Conservation (phyloP, 2,113 vertebrate species). For the Planiliza haematocheilus region DNA sequence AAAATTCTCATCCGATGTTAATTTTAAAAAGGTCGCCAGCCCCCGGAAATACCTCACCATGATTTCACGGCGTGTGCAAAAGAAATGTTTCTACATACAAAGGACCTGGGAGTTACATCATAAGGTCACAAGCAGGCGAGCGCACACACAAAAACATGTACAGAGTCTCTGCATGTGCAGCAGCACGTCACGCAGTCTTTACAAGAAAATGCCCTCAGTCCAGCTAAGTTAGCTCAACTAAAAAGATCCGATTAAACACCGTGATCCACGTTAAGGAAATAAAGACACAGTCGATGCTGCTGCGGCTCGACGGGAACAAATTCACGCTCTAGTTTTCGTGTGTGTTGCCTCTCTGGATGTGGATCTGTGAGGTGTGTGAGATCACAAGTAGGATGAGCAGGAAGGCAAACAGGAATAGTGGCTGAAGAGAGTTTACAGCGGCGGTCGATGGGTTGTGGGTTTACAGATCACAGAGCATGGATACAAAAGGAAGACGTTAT, state of each 20-base stretch:
- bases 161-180: conserved; percentile 40
- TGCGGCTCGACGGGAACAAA: conserved; percentile 19
- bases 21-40: conserved; percentile 39
- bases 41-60: conserved; percentile 37
- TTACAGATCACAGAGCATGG: conserved; percentile 28
- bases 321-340: not conserved
- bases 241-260: conserved; percentile 45
- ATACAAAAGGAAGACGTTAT: conserved; percentile 65
- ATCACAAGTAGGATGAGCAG: conserved; percentile 6
- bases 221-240: conserved; percentile 58
- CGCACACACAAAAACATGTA: not conserved
- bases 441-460: conserved; percentile 29
- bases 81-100: conserved; percentile 45
- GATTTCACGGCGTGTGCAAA: conserved; percentile 52
- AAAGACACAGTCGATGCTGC: conserved; percentile 48
- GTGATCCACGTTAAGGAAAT: conserved; percentile 29
- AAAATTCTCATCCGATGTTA: conserved; percentile 27
- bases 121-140: conserved; percentile 2
- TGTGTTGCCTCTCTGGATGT: conserved; percentile 11
- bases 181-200: conserved; percentile 56
- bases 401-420: conserved; percentile 60
- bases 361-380: conserved; percentile 9
- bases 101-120: conserved; percentile 33
- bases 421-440: conserved; percentile 25
- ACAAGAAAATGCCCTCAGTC: conserved; percentile 68